A percentile compares a stretch with the other conserved stretches of the same genome.
Conservation (phyloP, 1,140 invertebrate genomes). For the Ditylenchus dipsaci region DNA sequence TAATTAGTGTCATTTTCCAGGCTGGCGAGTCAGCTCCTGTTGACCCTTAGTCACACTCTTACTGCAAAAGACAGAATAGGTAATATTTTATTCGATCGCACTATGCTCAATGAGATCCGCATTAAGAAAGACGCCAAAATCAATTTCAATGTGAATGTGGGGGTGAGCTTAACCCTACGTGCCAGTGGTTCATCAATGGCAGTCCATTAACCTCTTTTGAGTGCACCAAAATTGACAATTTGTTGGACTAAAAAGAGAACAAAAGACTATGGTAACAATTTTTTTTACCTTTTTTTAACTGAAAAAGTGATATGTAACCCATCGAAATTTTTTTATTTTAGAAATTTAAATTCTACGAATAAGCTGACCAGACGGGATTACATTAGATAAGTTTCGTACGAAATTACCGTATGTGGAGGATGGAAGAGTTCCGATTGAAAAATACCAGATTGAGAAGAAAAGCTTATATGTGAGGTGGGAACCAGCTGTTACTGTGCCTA, state of each 20-base stretch:
- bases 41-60: conserved; percentile 82
- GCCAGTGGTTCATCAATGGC: conserved; percentile 72
- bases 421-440: conserved; percentile 86
- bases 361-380: no score
- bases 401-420: no score
- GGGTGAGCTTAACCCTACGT: conserved; percentile 80
- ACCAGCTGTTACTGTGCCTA: conserved; percentile 79
- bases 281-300: no score
- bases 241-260: conserved; percentile 53
- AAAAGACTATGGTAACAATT: no score
- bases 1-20: no score
- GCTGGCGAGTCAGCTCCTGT: conserved; percentile 85
- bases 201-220: conserved; percentile 43
- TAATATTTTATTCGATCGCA: no score
- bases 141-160: conserved; percentile 86
- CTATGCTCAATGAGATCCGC: conserved; percentile 76
- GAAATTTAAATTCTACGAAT: no score
- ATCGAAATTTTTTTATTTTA: no score
- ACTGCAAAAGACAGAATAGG: conserved; percentile 84
- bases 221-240: conserved; percentile 55
- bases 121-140: conserved; percentile 81
- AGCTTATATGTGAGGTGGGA: conserved; percentile 88
- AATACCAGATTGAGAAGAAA: conserved; percentile 92
- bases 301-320: no score
- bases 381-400: no score